A percentile compares a stretch with the other conserved stretches of the same genome.
These are phyloP conservation scores for Megaustenia siamemsis DNA, from an alignment of 2,888 invertebrate species.

Conservation along the genomic window DNA sequence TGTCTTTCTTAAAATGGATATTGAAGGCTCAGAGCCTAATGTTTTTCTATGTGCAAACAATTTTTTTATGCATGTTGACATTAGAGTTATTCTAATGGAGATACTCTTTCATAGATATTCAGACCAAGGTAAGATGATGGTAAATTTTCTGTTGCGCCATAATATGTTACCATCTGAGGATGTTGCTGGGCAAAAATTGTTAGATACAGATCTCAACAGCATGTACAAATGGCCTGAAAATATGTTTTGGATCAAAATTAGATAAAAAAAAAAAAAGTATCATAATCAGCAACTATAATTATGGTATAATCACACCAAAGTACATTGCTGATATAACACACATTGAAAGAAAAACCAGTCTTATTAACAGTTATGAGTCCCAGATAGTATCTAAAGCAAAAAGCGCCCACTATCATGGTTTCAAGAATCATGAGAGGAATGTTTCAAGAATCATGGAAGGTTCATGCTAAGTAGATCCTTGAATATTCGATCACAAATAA, in stretches of 20 bases:
- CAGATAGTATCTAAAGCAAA: too few relatives aligned
- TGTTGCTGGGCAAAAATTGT: constrained; percentile 40
- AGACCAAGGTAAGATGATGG: constrained; percentile 55
- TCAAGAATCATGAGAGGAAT: too few relatives aligned
- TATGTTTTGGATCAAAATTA: constrained; percentile 67
- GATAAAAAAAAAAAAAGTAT: constrained; percentile 13
- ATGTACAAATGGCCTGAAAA: constrained; percentile 69
- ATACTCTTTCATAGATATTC: constrained; percentile 66
- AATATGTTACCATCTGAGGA: constrained; percentile 63
- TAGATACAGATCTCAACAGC: constrained; percentile 54
- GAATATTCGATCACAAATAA: too few relatives aligned
- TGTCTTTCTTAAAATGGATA: constrained; percentile 71
- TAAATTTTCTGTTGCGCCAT: constrained; percentile 60
- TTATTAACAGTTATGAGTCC: too few relatives aligned
- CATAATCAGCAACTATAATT: too few relatives aligned
- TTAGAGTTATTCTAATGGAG: constrained; percentile 69
- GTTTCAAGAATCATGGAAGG: too few relatives aligned
- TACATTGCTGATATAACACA: too few relatives aligned
- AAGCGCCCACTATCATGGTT: too few relatives aligned
- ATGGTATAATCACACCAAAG: too few relatives aligned
- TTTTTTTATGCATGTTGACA: constrained; percentile 63
- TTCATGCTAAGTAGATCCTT: too few relatives aligned
- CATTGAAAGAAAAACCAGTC: too few relatives aligned
- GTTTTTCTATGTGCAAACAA: constrained; percentile 60
- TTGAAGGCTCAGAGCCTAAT: constrained; percentile 68